phyloP scores from a whole-genome alignment of 2,113 vertebrate genomes.

The Pao palembangensis region DNA sequence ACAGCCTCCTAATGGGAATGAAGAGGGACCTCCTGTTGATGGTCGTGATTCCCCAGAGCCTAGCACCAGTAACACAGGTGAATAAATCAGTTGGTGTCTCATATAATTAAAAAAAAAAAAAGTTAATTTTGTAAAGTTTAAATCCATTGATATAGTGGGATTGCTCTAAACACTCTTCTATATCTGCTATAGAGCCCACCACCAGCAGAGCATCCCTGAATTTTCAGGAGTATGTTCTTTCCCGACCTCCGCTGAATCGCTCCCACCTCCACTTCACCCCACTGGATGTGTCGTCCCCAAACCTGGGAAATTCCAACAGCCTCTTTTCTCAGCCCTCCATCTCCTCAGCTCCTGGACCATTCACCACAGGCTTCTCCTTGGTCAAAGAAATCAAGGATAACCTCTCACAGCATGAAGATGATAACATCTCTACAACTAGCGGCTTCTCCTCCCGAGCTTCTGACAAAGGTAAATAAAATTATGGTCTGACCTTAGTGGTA shows the following conservation, averaged over 20 bases:
- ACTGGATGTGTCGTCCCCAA: slow-evolving; percentile 80
- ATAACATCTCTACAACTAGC: slow-evolving; percentile 99
- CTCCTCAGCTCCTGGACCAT: slow-evolving; percentile 80
- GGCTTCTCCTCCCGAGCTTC: slow-evolving; percentile 97
- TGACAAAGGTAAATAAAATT: slow-evolving; percentile 85
- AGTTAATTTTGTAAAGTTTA: not conserved
- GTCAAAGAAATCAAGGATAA: slow-evolving; percentile 98
- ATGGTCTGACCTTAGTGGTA: not conserved
- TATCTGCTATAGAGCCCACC: slow-evolving; percentile 78
- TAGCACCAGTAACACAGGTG: slow-evolving; percentile 82
- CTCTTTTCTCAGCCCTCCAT: slow-evolving; percentile 87
- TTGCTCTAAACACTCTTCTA: slow-evolving; percentile 8
- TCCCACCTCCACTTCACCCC: slow-evolving; percentile 85
- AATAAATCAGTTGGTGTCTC: slow-evolving; percentile 7
- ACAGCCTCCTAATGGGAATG: slow-evolving; percentile 75
- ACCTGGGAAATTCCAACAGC: slow-evolving; percentile 51
- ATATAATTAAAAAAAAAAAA: not conserved
- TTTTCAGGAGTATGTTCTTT: slow-evolving; percentile 84
- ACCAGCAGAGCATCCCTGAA: slow-evolving; percentile 86
- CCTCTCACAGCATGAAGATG: slow-evolving; percentile 96
- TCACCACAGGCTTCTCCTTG: slow-evolving; percentile 79
- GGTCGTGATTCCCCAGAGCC: slow-evolving; percentile 82
- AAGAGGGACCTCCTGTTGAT: slow-evolving; percentile 75
- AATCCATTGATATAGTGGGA: not conserved
- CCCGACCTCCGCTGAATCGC: slow-evolving; percentile 90